Percentiles rank a stretch among this genome's conserved stretches.
Conservation (phyloP, 2,797 vertebrate species). For the Sandelia bainsii region DNA sequence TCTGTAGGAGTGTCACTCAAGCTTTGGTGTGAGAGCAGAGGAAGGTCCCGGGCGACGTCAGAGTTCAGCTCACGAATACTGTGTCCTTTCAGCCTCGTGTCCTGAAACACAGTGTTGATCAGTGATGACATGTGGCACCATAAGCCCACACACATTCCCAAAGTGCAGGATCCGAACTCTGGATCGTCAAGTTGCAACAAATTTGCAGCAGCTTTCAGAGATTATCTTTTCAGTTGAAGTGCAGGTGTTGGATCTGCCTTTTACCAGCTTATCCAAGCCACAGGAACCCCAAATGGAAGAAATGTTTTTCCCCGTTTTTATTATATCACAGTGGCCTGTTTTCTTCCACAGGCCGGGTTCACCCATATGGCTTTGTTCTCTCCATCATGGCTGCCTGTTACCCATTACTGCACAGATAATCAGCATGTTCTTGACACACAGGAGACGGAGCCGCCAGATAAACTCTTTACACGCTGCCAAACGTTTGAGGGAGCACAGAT, state of each 20-base stretch:
- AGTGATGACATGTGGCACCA: constrained; percentile 19
- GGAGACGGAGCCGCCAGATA: constrained; percentile 64
- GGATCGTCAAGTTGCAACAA: constrained; percentile 12
- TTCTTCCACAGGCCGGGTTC: constrained; percentile 62
- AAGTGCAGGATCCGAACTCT: constrained; percentile 21
- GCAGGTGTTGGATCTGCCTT: constrained; percentile 66
- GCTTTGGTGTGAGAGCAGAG: constrained; percentile 76
- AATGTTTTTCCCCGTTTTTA: constrained; percentile 71
- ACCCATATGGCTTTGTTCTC: constrained; percentile 70
- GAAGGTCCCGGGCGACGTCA: constrained; percentile 69
- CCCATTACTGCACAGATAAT: constrained; percentile 80
- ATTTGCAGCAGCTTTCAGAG: constrained; percentile 35
- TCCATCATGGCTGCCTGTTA: constrained; percentile 71
- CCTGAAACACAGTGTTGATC: constrained; percentile 68
- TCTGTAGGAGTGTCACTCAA: constrained; percentile 69
- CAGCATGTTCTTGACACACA: constrained; percentile 69
- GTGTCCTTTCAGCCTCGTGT: constrained; percentile 67
- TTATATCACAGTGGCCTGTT: constrained; percentile 69
- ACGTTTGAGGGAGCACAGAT: constrained; percentile 61
- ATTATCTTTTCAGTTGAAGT: constrained; percentile 37
- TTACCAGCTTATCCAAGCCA: constrained; percentile 64
- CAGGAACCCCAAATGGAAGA: constrained; percentile 80
- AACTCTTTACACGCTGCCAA: constrained; percentile 68
- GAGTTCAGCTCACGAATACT: constrained; percentile 61
- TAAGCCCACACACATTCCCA: constrained; percentile 19